Evolutionary conservation across 2,888 invertebrate species (phyloP), one percentile per base, ranked within the genome.

Genomic region (Drosophila subquinaria): DNA sequence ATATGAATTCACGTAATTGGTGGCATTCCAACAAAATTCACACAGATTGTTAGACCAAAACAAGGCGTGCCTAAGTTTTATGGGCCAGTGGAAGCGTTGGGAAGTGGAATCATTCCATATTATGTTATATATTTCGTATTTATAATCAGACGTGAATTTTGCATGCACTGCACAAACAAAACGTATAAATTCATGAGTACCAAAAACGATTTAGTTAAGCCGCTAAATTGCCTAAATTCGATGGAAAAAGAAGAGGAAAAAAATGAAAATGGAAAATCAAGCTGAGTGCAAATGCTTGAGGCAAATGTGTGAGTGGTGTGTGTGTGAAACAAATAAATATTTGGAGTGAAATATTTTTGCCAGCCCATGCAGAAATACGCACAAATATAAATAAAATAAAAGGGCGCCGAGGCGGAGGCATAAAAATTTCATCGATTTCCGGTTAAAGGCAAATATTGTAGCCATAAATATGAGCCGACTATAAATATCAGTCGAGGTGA

Each of bases 401-500:
- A 76, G 81, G 83, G 76, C 80, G 76, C 78, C 79, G 48, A 69
- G 69, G 77, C 66, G 69, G 68, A 70, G 83, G 80, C 85, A 82
- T 87, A 89, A 75, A 87, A 88, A 88, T 89, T 84, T 87, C 89
- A 87, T 87, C 89, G 87, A 89, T 87, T 87, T 87, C 87, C 87
- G 87, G 87, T 87, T 87, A 87, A 88, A 88, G 83, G 81, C 85
- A 88, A 88, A 87, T 89, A 88, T 81, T 89, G 88, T 88, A 81
- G 73, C 88, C 76, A 87, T 87, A 87, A 87, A 87, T 88, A 89
- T 89, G 86, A 86, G 89, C 82, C 69, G 87, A 79, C 88, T 89
- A 89, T 89, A 87, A 86, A 89, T 81, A 86, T 77, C 67, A 72
- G 60, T 40, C 11, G 36, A 36, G 42, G 43, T 38, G 60, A 42